Evolutionary conservation across 2,797 vertebrate genomes (phyloP).

Genomic region (Pagetopsis macropterus): DNA sequence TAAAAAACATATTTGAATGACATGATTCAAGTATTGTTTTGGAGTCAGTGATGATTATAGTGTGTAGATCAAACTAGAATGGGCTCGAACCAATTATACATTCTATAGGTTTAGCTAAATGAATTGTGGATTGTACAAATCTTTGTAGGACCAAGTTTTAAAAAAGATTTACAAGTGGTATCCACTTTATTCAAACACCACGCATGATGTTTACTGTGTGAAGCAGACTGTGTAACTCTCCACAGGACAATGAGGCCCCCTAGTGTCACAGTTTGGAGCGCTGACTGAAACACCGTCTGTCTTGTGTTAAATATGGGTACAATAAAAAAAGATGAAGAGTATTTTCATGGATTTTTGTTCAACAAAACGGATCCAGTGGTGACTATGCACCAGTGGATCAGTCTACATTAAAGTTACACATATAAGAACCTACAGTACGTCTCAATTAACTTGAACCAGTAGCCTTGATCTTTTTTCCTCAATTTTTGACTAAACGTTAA

Average conservation of each 20-base stretch:
- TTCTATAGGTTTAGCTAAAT: not conserved
- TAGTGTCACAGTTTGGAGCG: slow-evolving; percentile 39
- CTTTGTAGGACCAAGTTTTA: not conserved
- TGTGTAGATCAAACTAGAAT: slow-evolving; percentile 12
- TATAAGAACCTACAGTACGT: not conserved
- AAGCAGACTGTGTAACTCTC: slow-evolving; percentile 1
- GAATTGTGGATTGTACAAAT: not conserved
- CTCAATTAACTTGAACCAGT: not conserved
- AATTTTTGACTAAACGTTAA: not conserved
- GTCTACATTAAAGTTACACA: not conserved
- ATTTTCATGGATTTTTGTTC: not conserved
- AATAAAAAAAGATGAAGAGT: not conserved
- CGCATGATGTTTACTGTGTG: not conserved
- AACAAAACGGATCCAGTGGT: not conserved
- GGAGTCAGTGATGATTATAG: not conserved
- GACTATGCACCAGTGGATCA: not conserved
- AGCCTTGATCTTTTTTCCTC: not conserved
- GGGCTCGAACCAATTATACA: not conserved
- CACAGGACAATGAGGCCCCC: slow-evolving; percentile 45
- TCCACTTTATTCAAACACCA: slow-evolving; percentile 1
- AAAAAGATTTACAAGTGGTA: not conserved
- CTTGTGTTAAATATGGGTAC: not conserved
- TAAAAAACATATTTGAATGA: not conserved
- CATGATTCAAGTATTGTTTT: not conserved
- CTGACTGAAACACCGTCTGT: not conserved